phyloP scores from a whole-genome alignment of 2,888 invertebrate species.

The Orthosia incerta region DNA sequence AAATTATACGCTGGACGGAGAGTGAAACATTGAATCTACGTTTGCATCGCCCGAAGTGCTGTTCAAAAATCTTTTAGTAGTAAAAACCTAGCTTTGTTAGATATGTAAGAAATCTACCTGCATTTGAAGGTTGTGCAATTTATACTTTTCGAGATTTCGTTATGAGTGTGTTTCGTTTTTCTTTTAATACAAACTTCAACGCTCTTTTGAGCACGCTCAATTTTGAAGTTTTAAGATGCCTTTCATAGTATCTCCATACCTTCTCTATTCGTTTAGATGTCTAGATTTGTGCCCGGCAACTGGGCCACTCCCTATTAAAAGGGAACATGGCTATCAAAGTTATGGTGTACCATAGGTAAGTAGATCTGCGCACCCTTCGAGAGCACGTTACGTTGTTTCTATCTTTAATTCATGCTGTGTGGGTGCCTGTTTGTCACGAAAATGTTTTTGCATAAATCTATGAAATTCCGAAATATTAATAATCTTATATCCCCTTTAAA shows the following conservation, averaged over 20 bases:
- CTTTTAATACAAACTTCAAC: not conserved
- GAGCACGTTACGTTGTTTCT: not conserved
- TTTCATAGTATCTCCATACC: not conserved
- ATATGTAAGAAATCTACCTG: not conserved
- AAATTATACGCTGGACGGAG: too few relatives aligned
- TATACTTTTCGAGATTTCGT: too few relatives aligned
- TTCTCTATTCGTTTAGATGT: too few relatives aligned
- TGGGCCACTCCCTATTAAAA: too few relatives aligned
- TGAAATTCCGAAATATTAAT: not conserved
- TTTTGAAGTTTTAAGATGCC: not conserved
- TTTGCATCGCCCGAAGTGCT: not conserved
- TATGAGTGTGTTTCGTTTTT: not conserved
- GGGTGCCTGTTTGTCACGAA: not conserved
- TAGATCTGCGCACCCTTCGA: too few relatives aligned
- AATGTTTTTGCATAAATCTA: not conserved
- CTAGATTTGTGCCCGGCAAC: too few relatives aligned
- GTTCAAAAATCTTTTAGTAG: not conserved
- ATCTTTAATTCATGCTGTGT: not conserved
- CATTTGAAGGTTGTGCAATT: too few relatives aligned
- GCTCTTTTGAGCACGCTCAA: not conserved
- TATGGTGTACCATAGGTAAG: too few relatives aligned
- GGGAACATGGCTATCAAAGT: too few relatives aligned
- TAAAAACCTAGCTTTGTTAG: not conserved
- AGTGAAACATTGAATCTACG: not conserved
- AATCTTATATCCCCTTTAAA: conserved; percentile 12